Percentiles rank a stretch among this genome's conserved stretches.
Evolutionary conservation across 2,113 vertebrate genomes (phyloP).

Genomic region (Hippocampus mohnikei): DNA sequence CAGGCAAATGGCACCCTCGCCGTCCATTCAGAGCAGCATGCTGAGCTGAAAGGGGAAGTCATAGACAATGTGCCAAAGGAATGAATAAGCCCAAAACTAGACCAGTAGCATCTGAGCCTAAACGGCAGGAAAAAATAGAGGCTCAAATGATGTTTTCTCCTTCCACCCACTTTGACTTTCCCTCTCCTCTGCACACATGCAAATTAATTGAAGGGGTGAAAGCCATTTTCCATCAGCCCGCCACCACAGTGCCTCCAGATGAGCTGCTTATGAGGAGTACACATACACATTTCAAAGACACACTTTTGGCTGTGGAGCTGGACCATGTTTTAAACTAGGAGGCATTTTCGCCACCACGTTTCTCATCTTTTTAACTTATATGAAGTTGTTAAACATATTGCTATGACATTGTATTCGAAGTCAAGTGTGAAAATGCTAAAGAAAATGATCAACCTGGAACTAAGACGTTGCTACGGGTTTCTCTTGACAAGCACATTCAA

Average conservation of each 20-base stretch:
- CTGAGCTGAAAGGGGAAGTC: slow-evolving; percentile 80
- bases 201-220: slow-evolving; percentile 36
- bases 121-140: slow-evolving; percentile 12
- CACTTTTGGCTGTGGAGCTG: slow-evolving; percentile 52
- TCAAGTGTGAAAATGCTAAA: slow-evolving; percentile 32
- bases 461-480: slow-evolving; percentile 72
- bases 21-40: slow-evolving; percentile 82
- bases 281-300: slow-evolving; percentile 29
- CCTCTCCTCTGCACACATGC: slow-evolving; percentile 31
- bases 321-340: slow-evolving; percentile 55
- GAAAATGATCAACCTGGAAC: slow-evolving; percentile 53
- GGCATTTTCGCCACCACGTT: slow-evolving; percentile 56
- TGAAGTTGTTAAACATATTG: slow-evolving; percentile 63
- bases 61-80: slow-evolving; percentile 79
- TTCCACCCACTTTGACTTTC: slow-evolving; percentile 21
- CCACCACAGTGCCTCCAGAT: slow-evolving; percentile 30
- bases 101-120: slow-evolving; percentile 63
- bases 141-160: slow-evolving; percentile 36
- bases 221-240: slow-evolving; percentile 28
- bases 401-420: slow-evolving; percentile 50
- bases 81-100: slow-evolving; percentile 58
- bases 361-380: slow-evolving; percentile 75
- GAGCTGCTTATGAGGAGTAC: slow-evolving; percentile 27
- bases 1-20: slow-evolving; percentile 82
- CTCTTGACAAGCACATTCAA: slow-evolving; percentile 59